Evolutionary conservation across 2,888 invertebrate genomes (phyloP).

Genomic region (Frankliniella intonsa): DNA sequence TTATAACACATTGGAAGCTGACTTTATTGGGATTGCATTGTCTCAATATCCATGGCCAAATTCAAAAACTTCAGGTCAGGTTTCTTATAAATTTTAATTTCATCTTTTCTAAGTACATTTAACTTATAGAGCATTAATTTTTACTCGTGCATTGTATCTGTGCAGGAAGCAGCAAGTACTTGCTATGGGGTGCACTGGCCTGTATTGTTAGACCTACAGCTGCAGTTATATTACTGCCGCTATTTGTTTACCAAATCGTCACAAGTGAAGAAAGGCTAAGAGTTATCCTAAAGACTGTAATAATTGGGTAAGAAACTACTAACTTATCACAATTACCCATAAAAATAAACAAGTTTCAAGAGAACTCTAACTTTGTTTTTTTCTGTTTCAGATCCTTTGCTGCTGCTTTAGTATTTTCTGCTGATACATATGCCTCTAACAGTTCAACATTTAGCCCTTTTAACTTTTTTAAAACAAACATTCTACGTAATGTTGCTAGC

Average conservation of each 20-base stretch:
- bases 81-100: not conserved
- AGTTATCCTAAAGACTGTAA: slow-evolving; percentile 1
- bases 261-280: slow-evolving; percentile 1
- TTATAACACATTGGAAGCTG: slow-evolving; percentile 80
- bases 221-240: slow-evolving; percentile 30
- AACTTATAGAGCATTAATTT: not conserved
- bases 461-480: slow-evolving; percentile 28
- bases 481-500: slow-evolving; percentile 28
- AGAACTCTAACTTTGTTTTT: not conserved
- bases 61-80: not conserved
- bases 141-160: not conserved
- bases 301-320: not conserved
- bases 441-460: slow-evolving; percentile 24
- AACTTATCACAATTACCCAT: not conserved
- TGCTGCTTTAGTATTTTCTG: not conserved
- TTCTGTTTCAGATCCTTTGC: not conserved
- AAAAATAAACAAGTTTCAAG: not conserved
- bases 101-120: not conserved
- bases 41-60: slow-evolving; percentile 66
- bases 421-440: not conserved
- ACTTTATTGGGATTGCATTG: slow-evolving; percentile 73
- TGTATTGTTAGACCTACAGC: slow-evolving; percentile 27
- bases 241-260: slow-evolving; percentile 28
- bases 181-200: not conserved
- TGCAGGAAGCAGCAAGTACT: not conserved